Conservation (phyloP, 2,113 vertebrate genomes). For the Callaeas wilsoni region DNA sequence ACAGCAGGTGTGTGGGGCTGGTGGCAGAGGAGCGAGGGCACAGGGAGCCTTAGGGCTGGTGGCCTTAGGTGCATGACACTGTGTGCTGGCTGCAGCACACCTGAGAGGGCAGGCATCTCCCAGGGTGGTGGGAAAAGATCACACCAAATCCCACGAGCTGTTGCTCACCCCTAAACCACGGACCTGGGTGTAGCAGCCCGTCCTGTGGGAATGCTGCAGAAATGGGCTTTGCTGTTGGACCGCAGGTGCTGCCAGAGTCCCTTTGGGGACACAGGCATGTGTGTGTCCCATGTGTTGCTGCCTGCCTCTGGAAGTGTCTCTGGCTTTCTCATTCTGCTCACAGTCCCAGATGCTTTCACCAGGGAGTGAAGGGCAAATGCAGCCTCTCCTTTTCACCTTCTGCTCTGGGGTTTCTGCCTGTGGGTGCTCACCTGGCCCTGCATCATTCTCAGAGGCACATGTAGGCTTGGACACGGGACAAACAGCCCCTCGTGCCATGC, state of each 20-base stretch:
- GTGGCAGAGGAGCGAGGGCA: accelerated
- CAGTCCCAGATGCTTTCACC: background rate
- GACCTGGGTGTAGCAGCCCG: background rate
- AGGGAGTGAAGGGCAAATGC: accelerated
- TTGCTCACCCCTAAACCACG: background rate
- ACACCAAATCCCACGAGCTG: background rate
- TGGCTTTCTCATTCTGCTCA: background rate
- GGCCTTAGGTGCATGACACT: background rate
- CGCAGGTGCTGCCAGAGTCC: background rate
- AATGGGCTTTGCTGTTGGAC: accelerated
- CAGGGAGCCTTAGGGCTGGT: accelerated
- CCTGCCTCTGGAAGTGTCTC: background rate
- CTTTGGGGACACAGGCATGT: accelerated
- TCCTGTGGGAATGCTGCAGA: accelerated
- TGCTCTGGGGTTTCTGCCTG: background rate
- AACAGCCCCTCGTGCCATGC: accelerated
- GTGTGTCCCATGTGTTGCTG: accelerated
- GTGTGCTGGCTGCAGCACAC: background rate
- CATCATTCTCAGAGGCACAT: background rate
- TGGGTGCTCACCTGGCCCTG: background rate
- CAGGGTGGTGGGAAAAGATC: background rate
- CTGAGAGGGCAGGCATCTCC: background rate
- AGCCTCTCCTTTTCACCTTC: background rate
- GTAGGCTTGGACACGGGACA: background rate
- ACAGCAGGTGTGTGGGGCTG: background rate